Evolutionary conservation across 2,113 vertebrate genomes (phyloP), one percentile per base, ranked within the genome.

Genomic region (Cyanistes caeruleus): DNA sequence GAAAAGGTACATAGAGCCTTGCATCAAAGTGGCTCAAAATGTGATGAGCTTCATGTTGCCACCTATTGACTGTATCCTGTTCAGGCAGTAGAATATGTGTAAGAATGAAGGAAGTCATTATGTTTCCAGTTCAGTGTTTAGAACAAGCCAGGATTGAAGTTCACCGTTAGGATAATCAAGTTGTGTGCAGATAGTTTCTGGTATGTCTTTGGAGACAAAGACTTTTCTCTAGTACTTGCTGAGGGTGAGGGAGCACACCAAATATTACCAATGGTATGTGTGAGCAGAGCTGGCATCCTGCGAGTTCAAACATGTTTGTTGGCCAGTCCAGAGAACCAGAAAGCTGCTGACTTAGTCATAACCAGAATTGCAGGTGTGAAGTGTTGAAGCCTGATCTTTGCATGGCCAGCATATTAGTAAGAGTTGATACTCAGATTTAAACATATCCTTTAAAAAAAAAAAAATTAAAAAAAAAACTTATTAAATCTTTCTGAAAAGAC

Each of bases 251-350:
- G 31, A 62, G 53, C 0, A 0, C 60, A n/a, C 25, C 31, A 60
- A 13, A 39, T 64, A 23, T 62, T 79, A 22, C 5, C n/a, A 44
- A 0, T 79, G 89, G 70, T 58, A 35, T 74, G 37, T 68, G 53
- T 41, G 25, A 80, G 55, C 63, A 62, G 31, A 80, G 82, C 64
- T 75, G 69, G 18, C 28, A 15, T 70, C 24, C 62, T 22, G 39
- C 0, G 0, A 25, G 37, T 41, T 69, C 1, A 1, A 46, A 22
- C 1, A 2, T 43, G 35, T 75, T 58, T 73, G 53, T 62, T 37
- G 86, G 25, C 37, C 49, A 41, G 53, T n/a, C 37, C 20, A n/a
- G 62, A 77, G 56, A n/a, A 59, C 20, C 60, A 78, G 87, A 75
- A 75, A 21, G 30, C 37, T 95, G 39, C 65, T 95, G 37, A n/a